Evolutionary conservation across 2,113 vertebrate genomes (phyloP), one percentile per base, ranked within the genome.

Genomic region (Cyprinodon tularosa): DNA sequence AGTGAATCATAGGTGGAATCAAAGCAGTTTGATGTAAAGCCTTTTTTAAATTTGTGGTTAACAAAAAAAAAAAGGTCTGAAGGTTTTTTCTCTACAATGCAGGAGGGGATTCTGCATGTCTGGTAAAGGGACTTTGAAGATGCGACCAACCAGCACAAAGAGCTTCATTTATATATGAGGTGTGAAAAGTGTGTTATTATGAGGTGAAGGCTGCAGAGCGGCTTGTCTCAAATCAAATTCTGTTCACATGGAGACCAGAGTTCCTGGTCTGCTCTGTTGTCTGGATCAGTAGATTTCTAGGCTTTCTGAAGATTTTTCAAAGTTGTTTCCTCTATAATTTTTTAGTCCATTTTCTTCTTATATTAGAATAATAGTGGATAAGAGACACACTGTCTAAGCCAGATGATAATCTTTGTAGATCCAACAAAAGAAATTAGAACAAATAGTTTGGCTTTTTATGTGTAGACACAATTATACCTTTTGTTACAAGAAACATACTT

Each of bases 191-290:
- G 66, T 80, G 77, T 83, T 76, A 80, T 72, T 75, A 38, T 72
- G 74, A 22, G 20, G 12, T 36, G 48, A 71, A 62, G 68, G 72
- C 68, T 76, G 15, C 65, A 67, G 47, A 64, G 20, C 62, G 72
- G 71, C n/a, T 60, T 63, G 61, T 78, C 36, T 69, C 14, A 60
- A 45, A 60, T 44, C 57, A 45, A 39, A 29, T 65, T 81, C 80
- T 82, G 88, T 88, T 90, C 39, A 85, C 82, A 88, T 88, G 60
- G 89, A 62, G 67, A 88, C 77, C 66, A 62, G 66, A 62, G 61
- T 81, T 78, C 62, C 62, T 73, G 47, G 12, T 57, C 50, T n/a
- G 29, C 29, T 29, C 29, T 29, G 50, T 57, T 57, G 8, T 57
- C 50, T 57, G 4, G 17, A n/a, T 9, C 50, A 57, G 17, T 9